Conservation (phyloP, 2,797 vertebrate species). For the Hafferia zeledoni region DNA sequence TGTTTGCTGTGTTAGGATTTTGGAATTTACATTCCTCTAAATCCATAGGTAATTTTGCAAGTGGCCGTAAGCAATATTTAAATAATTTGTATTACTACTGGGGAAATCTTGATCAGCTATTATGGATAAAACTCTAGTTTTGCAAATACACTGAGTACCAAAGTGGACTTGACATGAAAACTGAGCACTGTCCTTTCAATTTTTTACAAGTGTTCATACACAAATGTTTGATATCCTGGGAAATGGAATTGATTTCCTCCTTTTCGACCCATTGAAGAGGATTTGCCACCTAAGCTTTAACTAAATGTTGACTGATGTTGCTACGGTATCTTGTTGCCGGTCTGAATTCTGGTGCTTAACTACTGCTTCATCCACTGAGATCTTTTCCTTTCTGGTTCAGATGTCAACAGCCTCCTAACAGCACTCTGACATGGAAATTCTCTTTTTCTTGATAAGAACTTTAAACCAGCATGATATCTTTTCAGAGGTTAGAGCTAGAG, state of each 20-base stretch:
- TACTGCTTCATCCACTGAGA: neutral
- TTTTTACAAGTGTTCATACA: neutral
- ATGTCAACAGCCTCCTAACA: neutral
- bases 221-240: neutral
- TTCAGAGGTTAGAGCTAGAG: neutral
- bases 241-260: neutral
- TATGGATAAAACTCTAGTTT: neutral
- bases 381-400: neutral
- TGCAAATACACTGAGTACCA: neutral
- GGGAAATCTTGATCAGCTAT: neutral
- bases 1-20: neutral
- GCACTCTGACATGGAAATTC: neutral
- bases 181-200: neutral
- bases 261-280: neutral
- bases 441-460: neutral
- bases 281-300: neutral
- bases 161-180: neutral
- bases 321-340: neutral
- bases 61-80: neutral
- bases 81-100: neutral
- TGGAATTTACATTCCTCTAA: neutral
- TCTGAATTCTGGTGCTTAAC: neutral
- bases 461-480: neutral
- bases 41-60: neutral
- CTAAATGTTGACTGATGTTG: neutral